Conservation (phyloP, 2,888 invertebrate genomes). For the Phrixothrix hirtus region DNA sequence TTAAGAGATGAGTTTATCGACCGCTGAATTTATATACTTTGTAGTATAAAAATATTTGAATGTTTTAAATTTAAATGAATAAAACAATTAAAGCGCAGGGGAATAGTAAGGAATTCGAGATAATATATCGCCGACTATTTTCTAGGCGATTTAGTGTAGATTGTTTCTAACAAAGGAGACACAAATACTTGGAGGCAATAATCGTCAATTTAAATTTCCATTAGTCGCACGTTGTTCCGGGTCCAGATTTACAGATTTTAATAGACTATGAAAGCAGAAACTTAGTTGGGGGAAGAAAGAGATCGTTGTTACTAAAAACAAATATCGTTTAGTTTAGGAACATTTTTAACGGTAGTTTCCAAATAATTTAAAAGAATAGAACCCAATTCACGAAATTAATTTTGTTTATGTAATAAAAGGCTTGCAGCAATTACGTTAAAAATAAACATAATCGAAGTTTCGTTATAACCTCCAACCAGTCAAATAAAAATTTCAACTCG, state of each 20-base stretch:
- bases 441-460: slow-evolving; percentile 29
- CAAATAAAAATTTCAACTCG: slow-evolving; percentile 27
- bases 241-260: neutral
- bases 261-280: neutral
- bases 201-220: slow-evolving; percentile 27
- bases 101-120: slow-evolving; percentile 12
- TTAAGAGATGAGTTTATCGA: too few relatives aligned
- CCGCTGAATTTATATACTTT: too few relatives aligned
- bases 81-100: slow-evolving; percentile 14
- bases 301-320: neutral
- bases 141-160: slow-evolving; percentile 24
- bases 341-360: neutral
- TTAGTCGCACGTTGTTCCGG: slow-evolving; percentile 15
- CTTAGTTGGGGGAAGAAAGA: too few relatives aligned
- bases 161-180: slow-evolving; percentile 18
- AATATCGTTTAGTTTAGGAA: neutral
- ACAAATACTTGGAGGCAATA: slow-evolving; percentile 16
- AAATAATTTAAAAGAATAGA: slow-evolving; percentile 7
- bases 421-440: slow-evolving; percentile 15
- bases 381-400: slow-evolving; percentile 14
- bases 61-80: slow-evolving; percentile 17
- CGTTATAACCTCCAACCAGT: slow-evolving; percentile 6
- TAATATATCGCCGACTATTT: slow-evolving; percentile 21
- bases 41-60: too few relatives aligned
- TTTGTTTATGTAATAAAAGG: slow-evolving; percentile 23